Base-by-base conservation (phyloP, 2,113 vertebrate genomes). In the Ophiodon elongatus region DNA sequence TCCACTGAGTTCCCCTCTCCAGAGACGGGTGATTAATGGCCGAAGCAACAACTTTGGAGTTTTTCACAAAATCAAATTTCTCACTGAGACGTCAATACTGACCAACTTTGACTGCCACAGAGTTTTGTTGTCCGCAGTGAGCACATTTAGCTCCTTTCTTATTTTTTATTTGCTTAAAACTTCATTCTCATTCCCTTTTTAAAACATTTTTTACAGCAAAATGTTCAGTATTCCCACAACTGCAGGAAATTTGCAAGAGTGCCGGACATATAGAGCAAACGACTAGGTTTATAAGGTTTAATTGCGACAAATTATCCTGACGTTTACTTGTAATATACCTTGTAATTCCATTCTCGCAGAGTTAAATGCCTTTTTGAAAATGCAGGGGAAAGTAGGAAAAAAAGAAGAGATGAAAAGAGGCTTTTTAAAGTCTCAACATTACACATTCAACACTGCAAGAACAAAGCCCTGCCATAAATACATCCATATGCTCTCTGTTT, bases 401-500 rank as follows among this genome's bases (percentile, higher is more conserved):
- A 84, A 90, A 85, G 45, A 81, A 72, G 43, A 82, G 72, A 91
- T 87, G 87, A 91, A 90, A 89, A 88, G 62, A 75, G 8, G 75
- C 72, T 87, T 91, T 90, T 76, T 80, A 64, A 85, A 89, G 74
- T 86, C 91, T 85, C 59, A 79, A 88, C 89, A 80, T 92, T 85
- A 90, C 91, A 88, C 88, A 88, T 93, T 92, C 82, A 91, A 94
- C 88, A 82, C 82, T 87, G 81, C 77, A 63, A 90, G 88, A 93
- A 95, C 91, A 93, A 90, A 92, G 89, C 90, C 43, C 80, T 69
- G 69, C 88, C 87, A 90, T 95, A 95, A 96, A 91, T 91, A 92
- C 93, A 94, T 95, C 94, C 95, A 96, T 92, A 94, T 95, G 95
- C 89, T 88, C 87, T 84, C 76, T 91, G 94, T 95, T 95, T 95